phyloP scores from a whole-genome alignment of 2,888 invertebrate genomes.

The Lamproptera curius region DNA sequence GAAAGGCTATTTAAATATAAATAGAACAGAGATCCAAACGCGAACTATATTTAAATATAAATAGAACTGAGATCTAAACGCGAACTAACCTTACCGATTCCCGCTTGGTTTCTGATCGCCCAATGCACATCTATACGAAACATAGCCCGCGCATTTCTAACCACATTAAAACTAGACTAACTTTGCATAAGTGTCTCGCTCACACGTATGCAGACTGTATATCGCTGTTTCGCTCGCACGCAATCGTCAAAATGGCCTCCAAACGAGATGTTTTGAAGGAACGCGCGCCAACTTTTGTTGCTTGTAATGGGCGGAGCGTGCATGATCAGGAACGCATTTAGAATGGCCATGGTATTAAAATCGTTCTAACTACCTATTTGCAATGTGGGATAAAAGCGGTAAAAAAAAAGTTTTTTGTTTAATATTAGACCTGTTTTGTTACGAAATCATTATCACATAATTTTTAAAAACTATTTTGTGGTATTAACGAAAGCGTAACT shows the following conservation, averaged over 20 bases:
- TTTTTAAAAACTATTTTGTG: no score
- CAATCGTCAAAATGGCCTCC: slow-evolving; percentile 78
- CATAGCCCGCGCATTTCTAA: slow-evolving; percentile 49
- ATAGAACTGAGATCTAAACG: slow-evolving; percentile 18
- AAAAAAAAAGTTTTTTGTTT: no score
- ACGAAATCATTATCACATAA: no score
- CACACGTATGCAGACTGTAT: slow-evolving; percentile 52
- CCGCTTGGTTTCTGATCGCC: slow-evolving; percentile 24
- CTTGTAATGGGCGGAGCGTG: slow-evolving; percentile 77
- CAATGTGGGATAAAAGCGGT: no score
- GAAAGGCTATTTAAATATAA: slow-evolving; percentile 20
- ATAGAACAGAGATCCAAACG: neutral
- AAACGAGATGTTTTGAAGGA: slow-evolving; percentile 78
- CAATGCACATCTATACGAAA: slow-evolving; percentile 40
- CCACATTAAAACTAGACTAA: slow-evolving; percentile 72
- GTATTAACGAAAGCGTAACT: no score
- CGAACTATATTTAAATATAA: neutral
- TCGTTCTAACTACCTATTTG: neutral
- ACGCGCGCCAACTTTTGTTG: slow-evolving; percentile 76
- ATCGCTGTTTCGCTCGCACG: slow-evolving; percentile 59
- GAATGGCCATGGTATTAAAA: slow-evolving; percentile 15
- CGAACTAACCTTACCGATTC: slow-evolving; percentile 25
- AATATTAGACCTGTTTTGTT: no score
- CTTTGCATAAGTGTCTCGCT: slow-evolving; percentile 76
- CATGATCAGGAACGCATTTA: slow-evolving; percentile 58